These are phyloP conservation scores for Bambusicola thoracicus DNA, from an alignment of 2,113 vertebrate species.

Conservation along the genomic window DNA sequence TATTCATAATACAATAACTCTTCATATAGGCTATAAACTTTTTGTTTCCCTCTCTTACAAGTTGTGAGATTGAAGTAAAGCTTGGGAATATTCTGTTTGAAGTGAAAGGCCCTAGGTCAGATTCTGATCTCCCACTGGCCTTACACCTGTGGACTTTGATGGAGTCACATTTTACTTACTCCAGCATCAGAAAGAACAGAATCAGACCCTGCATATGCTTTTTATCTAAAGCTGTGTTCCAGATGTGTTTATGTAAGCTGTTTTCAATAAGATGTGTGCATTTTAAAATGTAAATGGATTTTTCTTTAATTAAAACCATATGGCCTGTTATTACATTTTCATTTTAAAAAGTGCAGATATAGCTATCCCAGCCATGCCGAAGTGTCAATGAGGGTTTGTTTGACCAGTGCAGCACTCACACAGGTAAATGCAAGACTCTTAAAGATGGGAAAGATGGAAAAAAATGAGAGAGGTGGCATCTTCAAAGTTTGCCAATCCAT, in stretches of 20 bases:
- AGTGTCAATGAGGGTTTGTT: neutral
- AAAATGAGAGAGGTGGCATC: neutral
- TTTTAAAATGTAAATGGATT: constrained; percentile 72
- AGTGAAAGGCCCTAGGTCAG: constrained; percentile 36
- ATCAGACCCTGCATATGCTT: constrained; percentile 52
- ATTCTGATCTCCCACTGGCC: constrained; percentile 45
- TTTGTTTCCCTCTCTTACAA: constrained; percentile 29
- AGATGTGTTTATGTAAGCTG: constrained; percentile 70
- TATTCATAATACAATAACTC: constrained; percentile 23
- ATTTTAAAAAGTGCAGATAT: constrained; percentile 39
- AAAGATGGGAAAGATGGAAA: neutral
- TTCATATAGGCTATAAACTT: constrained; percentile 46
- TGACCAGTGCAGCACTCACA: neutral
- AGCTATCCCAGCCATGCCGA: neutral
- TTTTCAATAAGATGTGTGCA: constrained; percentile 55
- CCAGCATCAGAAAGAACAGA: constrained; percentile 37
- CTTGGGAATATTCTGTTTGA: constrained; percentile 33
- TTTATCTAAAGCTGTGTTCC: constrained; percentile 67
- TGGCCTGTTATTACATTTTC: constrained; percentile 62
- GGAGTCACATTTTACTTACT: constrained; percentile 36
- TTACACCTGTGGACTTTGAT: constrained; percentile 58
- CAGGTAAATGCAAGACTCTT: neutral
- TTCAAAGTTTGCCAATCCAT: neutral
- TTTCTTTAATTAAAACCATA: constrained; percentile 69
- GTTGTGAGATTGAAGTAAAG: constrained; percentile 27